Base-by-base conservation (phyloP, 2,888 invertebrate species). In the Actias luna region DNA sequence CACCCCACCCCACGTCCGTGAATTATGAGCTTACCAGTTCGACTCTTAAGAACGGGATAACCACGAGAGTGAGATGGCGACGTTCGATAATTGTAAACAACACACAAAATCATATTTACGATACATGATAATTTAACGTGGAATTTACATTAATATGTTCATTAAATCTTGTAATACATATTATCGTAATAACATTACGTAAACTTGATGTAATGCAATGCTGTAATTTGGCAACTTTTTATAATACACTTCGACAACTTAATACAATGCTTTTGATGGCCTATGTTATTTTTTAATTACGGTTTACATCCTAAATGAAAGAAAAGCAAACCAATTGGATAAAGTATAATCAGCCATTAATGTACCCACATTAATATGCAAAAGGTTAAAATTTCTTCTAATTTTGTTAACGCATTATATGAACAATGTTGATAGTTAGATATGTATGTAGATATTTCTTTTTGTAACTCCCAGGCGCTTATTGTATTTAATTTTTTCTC, bases 401-500 rank as follows among this genome's bases (percentile, higher is more conserved):
- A 36, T 55, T 55, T 55, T 25, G 29, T 55, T 22, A 29, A 61
- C 55, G 35, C 29, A 42, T 42, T 58, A 58, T 58, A 39, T 62
- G 57, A 57, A 61, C 57, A 62, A 42, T 62, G 57, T 58, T 62
- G 57, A 39, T 61, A n/a, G 57, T 55, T 33, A 57, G 61, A 55
- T 61, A 27, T 52, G 61, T 61, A 27, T 52, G 61, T 61, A 58
- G 60, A 58, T 57, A 63, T 74, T 79, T 73, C 74, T 74, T 76
- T 76, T 75, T 76, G 64, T 72, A 80, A 79, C 79, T 79, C 80
- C 74, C 81, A 81, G 78, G 79, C 84, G 82, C 84, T 90, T 89
- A 89, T 90, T 89, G 90, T 89, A 85, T 91, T 89, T 83, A 89
- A 87, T 92, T 92, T 92, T 92, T 92, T 92, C 89, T 92, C 92